Percentiles rank a stretch among this genome's conserved stretches.
phyloP scores from a whole-genome alignment of 2,888 invertebrate genomes.

The Harpagoxenus sublaevis region DNA sequence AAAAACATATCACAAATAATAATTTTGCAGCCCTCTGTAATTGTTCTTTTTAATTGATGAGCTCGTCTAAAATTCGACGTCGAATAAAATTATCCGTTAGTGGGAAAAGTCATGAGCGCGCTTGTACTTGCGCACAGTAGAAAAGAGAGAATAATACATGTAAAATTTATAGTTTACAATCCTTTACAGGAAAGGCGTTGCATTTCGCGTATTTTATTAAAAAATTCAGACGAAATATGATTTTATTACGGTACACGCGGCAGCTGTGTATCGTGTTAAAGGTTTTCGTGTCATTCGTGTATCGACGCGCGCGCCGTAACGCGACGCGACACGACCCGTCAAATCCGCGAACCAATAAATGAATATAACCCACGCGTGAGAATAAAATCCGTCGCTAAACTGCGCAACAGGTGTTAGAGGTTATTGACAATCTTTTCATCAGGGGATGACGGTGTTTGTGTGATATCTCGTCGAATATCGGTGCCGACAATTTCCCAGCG shows the following conservation, averaged over 20 bases:
- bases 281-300: constrained; percentile 71
- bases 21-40: not conserved
- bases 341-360: constrained; percentile 77
- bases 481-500: constrained; percentile 63
- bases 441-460: constrained; percentile 74
- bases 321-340: constrained; percentile 68
- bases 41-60: not conserved
- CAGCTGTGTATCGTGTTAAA: constrained; percentile 63
- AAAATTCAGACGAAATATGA: constrained; percentile 46
- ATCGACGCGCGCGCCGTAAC: constrained; percentile 71
- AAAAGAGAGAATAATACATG: not conserved
- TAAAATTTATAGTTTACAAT: constrained; percentile 39
- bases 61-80: constrained; percentile 5
- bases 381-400: constrained; percentile 76
- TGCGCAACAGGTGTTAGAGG: constrained; percentile 59
- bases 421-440: constrained; percentile 81
- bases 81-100: not conserved
- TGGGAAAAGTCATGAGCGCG: not conserved
- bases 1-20: not conserved
- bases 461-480: constrained; percentile 75
- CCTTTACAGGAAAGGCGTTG: constrained; percentile 70
- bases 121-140: not conserved
- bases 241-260: constrained; percentile 73
- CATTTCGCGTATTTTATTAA: constrained; percentile 81
- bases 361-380: constrained; percentile 79